Evolutionary conservation across 2,888 invertebrate species (phyloP).

Genomic region (Polyommatus icarus): DNA sequence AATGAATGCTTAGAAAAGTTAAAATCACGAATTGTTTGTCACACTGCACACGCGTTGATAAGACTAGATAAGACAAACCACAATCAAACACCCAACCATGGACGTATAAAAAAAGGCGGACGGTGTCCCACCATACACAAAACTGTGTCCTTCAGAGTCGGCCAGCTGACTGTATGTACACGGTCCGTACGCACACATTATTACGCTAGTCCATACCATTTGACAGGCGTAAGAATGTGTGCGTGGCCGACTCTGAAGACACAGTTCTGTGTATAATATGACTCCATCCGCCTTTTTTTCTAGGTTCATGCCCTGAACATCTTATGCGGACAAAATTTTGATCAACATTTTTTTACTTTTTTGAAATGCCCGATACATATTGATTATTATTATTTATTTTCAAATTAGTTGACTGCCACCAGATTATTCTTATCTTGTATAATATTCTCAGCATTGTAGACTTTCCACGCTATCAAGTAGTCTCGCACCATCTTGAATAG

Average conservation of each 20-base stretch:
- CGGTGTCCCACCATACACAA: too few relatives aligned
- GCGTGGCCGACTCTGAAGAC: too few relatives aligned
- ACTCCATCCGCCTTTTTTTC: too few relatives aligned
- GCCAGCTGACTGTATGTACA: too few relatives aligned
- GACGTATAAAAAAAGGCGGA: too few relatives aligned
- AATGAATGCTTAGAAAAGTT: background rate
- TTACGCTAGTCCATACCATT: too few relatives aligned
- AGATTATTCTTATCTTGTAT: constrained; percentile 81
- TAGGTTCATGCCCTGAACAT: background rate
- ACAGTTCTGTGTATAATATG: too few relatives aligned
- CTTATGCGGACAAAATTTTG: constrained; percentile 21
- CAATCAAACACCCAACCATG: too few relatives aligned
- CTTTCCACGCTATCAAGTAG: constrained; percentile 90
- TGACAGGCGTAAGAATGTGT: too few relatives aligned
- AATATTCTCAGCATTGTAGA: constrained; percentile 86
- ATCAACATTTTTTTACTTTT: background rate
- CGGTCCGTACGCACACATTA: too few relatives aligned
- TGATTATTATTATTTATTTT: background rate
- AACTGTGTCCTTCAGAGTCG: too few relatives aligned
- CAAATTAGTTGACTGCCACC: constrained; percentile 37
- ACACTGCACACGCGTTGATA: background rate
- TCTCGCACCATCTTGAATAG: constrained; percentile 94
- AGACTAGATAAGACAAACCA: constrained; percentile 19
- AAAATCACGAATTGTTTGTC: background rate
- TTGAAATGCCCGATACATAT: background rate